These are phyloP conservation scores for Hylomyscus alleni DNA, from an alignment of 2,797 vertebrate genomes.

Conservation along the genomic window DNA sequence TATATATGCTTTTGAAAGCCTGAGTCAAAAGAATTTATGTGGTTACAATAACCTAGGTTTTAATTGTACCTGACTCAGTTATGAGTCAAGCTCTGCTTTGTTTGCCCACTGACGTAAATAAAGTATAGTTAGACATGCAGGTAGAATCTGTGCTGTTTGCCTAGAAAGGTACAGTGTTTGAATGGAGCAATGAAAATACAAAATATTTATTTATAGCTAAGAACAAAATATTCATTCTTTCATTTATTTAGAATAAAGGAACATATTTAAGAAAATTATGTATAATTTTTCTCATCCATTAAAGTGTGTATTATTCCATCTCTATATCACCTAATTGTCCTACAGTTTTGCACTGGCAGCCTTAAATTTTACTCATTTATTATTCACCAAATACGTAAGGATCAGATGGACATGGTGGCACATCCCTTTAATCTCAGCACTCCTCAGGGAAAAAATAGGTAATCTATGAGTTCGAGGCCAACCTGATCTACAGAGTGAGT, in stretches of 20 bases:
- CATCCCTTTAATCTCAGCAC: background rate
- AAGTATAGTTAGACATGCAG: constrained; percentile 14
- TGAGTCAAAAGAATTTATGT: constrained; percentile 34
- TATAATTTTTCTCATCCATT: background rate
- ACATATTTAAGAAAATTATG: background rate
- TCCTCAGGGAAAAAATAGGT: background rate
- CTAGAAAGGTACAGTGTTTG: background rate
- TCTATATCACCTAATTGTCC: constrained; percentile 6
- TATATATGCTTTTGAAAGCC: background rate
- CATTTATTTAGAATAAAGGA: constrained; percentile 27
- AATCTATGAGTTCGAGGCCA: background rate
- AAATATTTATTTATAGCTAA: constrained; percentile 14
- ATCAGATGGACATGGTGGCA: background rate
- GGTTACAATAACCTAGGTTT: constrained; percentile 52
- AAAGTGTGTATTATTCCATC: constrained; percentile 8
- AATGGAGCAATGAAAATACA: background rate
- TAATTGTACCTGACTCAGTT: constrained; percentile 16
- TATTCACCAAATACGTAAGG: constrained; percentile 46
- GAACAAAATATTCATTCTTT: constrained; percentile 21
- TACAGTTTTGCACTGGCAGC: background rate
- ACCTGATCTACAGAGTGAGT: background rate
- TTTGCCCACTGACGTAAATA: constrained; percentile 16
- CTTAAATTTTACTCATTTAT: constrained; percentile 46
- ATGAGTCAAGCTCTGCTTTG: constrained; percentile 40
- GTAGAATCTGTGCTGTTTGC: background rate